These are phyloP conservation scores for Apamea sordens DNA, from an alignment of 2,888 invertebrate species.

Conservation along the genomic window DNA sequence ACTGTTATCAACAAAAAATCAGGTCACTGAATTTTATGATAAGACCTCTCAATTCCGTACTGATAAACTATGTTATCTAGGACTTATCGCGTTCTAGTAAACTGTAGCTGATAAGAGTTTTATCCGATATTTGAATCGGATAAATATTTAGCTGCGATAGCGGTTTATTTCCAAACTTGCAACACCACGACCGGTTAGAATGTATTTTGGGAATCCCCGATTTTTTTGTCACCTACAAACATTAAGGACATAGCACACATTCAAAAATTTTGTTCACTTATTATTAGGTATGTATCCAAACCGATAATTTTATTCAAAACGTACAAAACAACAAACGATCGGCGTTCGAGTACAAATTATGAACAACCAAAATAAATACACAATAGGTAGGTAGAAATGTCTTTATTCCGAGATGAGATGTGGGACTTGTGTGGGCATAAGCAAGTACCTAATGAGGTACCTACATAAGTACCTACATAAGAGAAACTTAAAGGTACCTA, in stretches of 20 bases:
- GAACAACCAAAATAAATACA: constrained; percentile 25
- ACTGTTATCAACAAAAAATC: constrained; percentile 34
- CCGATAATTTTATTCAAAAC: constrained; percentile 44
- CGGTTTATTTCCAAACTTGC: constrained; percentile 4
- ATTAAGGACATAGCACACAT: neutral
- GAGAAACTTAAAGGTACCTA: neutral
- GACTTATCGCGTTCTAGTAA: constrained; percentile 10
- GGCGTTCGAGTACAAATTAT: constrained; percentile 25
- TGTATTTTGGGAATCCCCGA: neutral
- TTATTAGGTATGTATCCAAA: constrained; percentile 19
- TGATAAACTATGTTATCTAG: constrained; percentile 13
- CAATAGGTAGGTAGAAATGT: constrained; percentile 24
- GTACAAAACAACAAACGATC: constrained; percentile 31
- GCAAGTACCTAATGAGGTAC: neutral
- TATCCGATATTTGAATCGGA: constrained; percentile 2
- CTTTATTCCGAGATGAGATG: constrained; percentile 51
- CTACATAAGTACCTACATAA: too few relatives aligned
- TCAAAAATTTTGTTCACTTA: neutral
- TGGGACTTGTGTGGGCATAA: neutral
- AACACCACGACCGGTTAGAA: neutral
- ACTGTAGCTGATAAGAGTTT: constrained; percentile 15
- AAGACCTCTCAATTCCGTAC: constrained; percentile 27
- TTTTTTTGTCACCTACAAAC: neutral
- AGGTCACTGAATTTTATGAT: constrained; percentile 46
- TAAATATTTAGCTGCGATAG: neutral